Conservation (phyloP, 1,140 invertebrate species). For the Melanaphis sacchari region DNA sequence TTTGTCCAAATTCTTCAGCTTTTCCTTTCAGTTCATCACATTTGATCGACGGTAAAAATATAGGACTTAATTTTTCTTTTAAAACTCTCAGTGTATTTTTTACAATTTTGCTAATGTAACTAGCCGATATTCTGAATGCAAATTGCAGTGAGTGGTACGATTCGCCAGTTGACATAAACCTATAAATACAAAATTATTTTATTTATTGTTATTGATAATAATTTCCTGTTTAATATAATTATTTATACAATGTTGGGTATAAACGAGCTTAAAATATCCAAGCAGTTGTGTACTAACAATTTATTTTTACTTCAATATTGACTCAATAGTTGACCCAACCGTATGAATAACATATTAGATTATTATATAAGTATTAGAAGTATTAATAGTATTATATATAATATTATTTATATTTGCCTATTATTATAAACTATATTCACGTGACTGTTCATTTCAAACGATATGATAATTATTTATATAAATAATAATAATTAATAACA, state of each 20-base stretch:
- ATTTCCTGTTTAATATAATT: neutral
- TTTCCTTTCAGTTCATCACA: constrained; percentile 61
- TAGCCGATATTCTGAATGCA: constrained; percentile 46
- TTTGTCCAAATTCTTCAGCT: constrained; percentile 59
- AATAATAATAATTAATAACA: no score
- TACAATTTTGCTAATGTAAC: constrained; percentile 4
- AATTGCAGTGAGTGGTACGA: constrained; percentile 53
- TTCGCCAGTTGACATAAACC: constrained; percentile 47
- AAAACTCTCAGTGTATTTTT: neutral
- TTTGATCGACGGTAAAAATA: constrained; percentile 14
- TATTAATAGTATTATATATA: no score
- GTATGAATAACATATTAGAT: neutral
- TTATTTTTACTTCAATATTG: neutral
- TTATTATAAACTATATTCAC: no score
- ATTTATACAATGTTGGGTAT: neutral
- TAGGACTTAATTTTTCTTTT: constrained; percentile 21
- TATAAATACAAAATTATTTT: constrained; percentile 5
- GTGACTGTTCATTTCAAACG: no score
- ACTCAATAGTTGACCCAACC: neutral
- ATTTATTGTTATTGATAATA: neutral
- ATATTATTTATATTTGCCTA: no score
- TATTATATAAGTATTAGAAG: neutral
- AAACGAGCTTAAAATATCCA: neutral
- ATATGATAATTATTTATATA: no score
- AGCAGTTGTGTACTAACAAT: neutral